Evolutionary conservation across 2,888 invertebrate genomes (phyloP), one percentile per base, ranked within the genome.

Genomic region (Rhaphigaster nebulosa): DNA sequence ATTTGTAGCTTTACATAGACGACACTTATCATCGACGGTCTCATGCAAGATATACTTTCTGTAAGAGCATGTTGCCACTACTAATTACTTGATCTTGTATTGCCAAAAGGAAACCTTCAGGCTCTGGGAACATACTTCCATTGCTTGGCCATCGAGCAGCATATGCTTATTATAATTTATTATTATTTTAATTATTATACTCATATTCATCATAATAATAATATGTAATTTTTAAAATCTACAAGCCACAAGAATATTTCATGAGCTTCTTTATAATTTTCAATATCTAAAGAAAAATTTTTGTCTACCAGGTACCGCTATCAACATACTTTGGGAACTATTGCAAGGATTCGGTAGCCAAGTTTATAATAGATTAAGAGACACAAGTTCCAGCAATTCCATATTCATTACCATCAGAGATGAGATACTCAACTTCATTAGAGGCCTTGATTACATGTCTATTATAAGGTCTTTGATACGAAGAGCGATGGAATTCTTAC

Each of bases 391-490:
- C 45, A 50, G n/a, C n/a, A 84, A 84, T n/a, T 84, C 84, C 38
- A 84, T 84, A 45, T 84, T 84, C 45, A n/a, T 50, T 15, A 84
- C 45, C 26, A 84, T 84, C n/a, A 45, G 84, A 23, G 84, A 84
- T 18, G 84, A 13, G 10, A 84, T 84, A 45, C n/a, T 84, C 10
- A 84, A 84, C 26, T 50, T 84, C n/a, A 45, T 84, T 15, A 84
- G n/a, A 18, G 45, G 84, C n/a, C 3, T 84, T 3, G 38, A 50
- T n/a, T 41, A 41, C 13, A 84, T 84, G 84, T 26, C 84, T 1
- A 23, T 84, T n/a, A 84, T 84, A 20, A 84, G 45, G 84, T 84
- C 84, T 84, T 18, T 84, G n/a, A 84, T 84, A 26, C 41, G n/a
- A 29, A 84, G 84, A 50, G 84, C 84, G 26, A 84, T 84, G 84